phyloP scores from a whole-genome alignment of 2,888 invertebrate species.

The Euzophera pinguis region DNA sequence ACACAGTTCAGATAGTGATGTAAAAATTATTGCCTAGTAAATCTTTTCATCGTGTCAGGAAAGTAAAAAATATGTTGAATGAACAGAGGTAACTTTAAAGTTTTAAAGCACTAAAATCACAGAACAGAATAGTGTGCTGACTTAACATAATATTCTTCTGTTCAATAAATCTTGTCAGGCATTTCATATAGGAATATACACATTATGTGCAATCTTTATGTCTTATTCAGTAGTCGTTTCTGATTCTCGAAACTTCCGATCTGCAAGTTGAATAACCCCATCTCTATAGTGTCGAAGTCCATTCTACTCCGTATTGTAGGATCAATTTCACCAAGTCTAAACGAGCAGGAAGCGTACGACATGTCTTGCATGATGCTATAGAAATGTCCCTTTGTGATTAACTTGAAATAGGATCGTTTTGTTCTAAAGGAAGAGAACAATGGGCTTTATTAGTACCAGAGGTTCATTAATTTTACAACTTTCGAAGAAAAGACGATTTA shows the following conservation, averaged over 20 bases:
- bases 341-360: conserved; percentile 2
- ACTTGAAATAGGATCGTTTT: background rate
- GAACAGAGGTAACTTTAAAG: too few relatives aligned
- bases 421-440: background rate
- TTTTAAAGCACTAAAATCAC: too few relatives aligned
- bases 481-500: too few relatives aligned
- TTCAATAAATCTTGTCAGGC: too few relatives aligned
- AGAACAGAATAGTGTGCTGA: too few relatives aligned
- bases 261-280: conserved; percentile 8
- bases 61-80: too few relatives aligned
- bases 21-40: too few relatives aligned
- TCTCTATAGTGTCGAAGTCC: conserved; percentile 3
- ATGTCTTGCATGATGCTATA: background rate
- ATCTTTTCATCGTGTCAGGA: too few relatives aligned
- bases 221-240: background rate
- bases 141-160: too few relatives aligned
- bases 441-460: background rate
- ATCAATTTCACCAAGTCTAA: conserved; percentile 1
- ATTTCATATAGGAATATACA: too few relatives aligned
- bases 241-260: background rate
- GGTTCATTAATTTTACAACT: background rate
- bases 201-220: background rate
- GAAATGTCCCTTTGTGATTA: background rate
- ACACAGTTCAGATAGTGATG: too few relatives aligned
- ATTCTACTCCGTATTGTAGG: background rate